Base-by-base conservation (phyloP, 2,797 vertebrate genomes). In the Peromyscus aztecus region DNA sequence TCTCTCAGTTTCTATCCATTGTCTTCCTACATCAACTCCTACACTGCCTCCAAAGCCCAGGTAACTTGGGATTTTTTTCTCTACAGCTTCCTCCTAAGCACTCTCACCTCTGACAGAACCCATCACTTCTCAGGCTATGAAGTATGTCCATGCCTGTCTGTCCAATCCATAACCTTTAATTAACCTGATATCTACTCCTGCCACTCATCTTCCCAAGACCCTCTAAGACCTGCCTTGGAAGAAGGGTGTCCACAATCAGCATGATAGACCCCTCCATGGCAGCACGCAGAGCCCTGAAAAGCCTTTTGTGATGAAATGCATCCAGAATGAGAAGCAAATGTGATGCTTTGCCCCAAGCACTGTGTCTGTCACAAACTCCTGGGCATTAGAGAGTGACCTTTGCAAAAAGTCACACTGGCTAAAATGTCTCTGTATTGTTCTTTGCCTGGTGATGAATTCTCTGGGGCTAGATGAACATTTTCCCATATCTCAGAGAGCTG, bases 341-440 rank as follows among this genome's bases (percentile, higher is more conserved):
- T 43, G 57, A 93, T 52, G 23, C 6, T 65, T 80, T 80, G 31
- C 96, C 91, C 76, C 63, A 31, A 86, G 82, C 76, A 81, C 46
- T 3, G 0, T 83, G 92, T 91, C 71, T 52, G 61, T 94, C 96
- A 91, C 82, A 95, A 84, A 91, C 21, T 89, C 87, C 82, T 65
- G n/a, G 81, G 84, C 49, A 40, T 57, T 2, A 0, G 0, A 27
- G 37, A 16, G 10, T 89, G 93, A 95, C 93, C 95, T 97, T 98
- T 90, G 73, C 55, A 78, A 93, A 96, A 94, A 95, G 94, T 88
- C 96, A 92, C 34, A 40, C 12, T 27, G 81, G 73, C 83, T 86
- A 95, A 95, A 90, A 95, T 84, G 92, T 57, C 82, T 92, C 84
- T 78, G 34, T 88, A 82, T 89, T 96, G 88, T 95, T 96, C 81